phyloP scores from a whole-genome alignment of 2,888 invertebrate genomes.

The Hydraecia micacea region DNA sequence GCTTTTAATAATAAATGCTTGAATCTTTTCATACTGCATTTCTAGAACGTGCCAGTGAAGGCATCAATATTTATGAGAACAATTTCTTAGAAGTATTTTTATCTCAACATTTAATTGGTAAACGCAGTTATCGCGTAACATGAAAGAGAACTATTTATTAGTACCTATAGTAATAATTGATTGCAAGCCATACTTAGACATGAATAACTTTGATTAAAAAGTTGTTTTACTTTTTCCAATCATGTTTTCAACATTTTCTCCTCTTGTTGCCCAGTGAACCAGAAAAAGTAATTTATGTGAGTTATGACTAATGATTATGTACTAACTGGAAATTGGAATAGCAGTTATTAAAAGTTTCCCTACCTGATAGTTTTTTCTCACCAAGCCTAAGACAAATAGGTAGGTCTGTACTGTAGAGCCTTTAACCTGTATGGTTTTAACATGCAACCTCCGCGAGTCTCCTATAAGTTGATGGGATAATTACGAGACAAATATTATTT shows the following conservation, averaged over 20 bases:
- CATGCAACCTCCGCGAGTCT: too few species aligned
- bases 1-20: constrained; percentile 25
- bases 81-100: neutral
- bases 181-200: constrained; percentile 4
- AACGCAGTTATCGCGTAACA: neutral
- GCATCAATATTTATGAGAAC: constrained; percentile 22
- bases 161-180: neutral
- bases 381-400: neutral
- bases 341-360: neutral
- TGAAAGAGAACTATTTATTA: neutral
- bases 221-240: neutral
- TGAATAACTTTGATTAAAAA: constrained; percentile 10
- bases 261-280: constrained; percentile 13
- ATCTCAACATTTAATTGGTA: neutral
- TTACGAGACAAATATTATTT: too few species aligned
- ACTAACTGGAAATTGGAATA: constrained; percentile 5
- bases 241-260: constrained; percentile 8
- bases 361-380: neutral
- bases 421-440: too few species aligned
- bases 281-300: constrained; percentile 13
- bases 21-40: neutral
- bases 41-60: neutral
- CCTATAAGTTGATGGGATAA: too few species aligned
- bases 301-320: neutral
- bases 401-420: too few species aligned